Conservation (phyloP, 35 echinoderm and acorn worm genomes). For the Chiridota heheva region DNA sequence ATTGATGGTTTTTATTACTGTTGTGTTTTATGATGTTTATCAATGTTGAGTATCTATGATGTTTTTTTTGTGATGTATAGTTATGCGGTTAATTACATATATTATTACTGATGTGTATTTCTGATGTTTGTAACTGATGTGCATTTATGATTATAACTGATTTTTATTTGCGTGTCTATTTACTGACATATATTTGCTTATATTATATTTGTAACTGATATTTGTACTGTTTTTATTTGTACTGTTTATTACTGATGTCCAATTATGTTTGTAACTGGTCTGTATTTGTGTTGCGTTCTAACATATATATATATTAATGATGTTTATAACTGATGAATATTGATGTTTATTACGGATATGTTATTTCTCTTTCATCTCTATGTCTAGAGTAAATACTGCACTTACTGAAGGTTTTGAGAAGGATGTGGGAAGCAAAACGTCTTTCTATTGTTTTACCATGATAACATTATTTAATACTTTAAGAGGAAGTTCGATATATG, state of each 20-base stretch:
- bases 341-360: background rate
- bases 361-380: background rate
- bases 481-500: background rate
- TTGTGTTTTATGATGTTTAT: background rate
- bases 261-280: slow-evolving; percentile 56
- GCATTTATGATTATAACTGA: slow-evolving; percentile 44
- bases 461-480: slow-evolving; percentile 43
- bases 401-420: slow-evolving; percentile 41
- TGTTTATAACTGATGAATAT: background rate
- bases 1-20: too few relatives aligned
- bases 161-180: slow-evolving; percentile 14
- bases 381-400: slow-evolving; percentile 46
- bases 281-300: slow-evolving; percentile 40
- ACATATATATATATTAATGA: background rate
- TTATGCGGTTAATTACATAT: background rate
- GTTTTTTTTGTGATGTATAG: background rate
- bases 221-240: slow-evolving; percentile 47
- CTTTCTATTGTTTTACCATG: slow-evolving; percentile 53
- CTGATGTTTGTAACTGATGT: slow-evolving; percentile 12
- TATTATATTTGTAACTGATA: slow-evolving; percentile 35
- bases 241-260: slow-evolving; percentile 33
- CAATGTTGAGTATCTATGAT: background rate
- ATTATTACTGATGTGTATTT: background rate
- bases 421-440: slow-evolving; percentile 53
- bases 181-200: background rate